Conservation (phyloP, 2,888 invertebrate species). For the Dioctria rufipes region DNA sequence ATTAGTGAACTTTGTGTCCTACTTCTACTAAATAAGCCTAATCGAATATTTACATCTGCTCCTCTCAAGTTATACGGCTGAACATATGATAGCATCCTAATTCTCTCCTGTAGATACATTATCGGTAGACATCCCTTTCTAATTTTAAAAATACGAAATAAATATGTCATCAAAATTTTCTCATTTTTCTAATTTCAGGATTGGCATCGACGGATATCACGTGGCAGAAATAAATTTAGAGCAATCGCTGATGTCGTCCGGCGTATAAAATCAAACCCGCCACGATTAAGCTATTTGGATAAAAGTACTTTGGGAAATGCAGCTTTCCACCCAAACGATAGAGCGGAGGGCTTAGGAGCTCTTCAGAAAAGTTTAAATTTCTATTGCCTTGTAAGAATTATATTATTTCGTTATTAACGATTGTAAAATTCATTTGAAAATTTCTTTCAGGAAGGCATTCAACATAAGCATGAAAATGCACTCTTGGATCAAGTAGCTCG, state of each 20-base stretch:
- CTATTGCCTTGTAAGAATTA: slow-evolving; percentile 19
- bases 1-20: too few species aligned
- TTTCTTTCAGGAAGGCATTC: neutral
- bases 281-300: neutral
- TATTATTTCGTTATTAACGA: neutral
- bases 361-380: slow-evolving; percentile 26
- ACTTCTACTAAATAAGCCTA: too few species aligned
- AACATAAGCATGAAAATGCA: neutral
- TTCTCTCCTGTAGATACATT: too few species aligned
- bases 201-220: neutral
- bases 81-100: too few species aligned
- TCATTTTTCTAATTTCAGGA: neutral
- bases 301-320: neutral
- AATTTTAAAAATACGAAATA: too few species aligned
- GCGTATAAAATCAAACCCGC: slow-evolving; percentile 10
- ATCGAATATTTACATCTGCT: too few species aligned
- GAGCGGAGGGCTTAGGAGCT: neutral
- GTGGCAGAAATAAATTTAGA: slow-evolving; percentile 5
- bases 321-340: neutral
- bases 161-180: too few species aligned
- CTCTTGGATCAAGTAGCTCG: neutral
- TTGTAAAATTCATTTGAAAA: neutral
- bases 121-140: too few species aligned
- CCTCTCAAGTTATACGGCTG: too few species aligned
- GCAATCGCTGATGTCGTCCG: slow-evolving; percentile 20